Percentiles rank a stretch among this genome's conserved stretches.
These are phyloP conservation scores for Dermatemys mawii DNA, from an alignment of 2,113 vertebrate genomes.

Conservation along the genomic window DNA sequence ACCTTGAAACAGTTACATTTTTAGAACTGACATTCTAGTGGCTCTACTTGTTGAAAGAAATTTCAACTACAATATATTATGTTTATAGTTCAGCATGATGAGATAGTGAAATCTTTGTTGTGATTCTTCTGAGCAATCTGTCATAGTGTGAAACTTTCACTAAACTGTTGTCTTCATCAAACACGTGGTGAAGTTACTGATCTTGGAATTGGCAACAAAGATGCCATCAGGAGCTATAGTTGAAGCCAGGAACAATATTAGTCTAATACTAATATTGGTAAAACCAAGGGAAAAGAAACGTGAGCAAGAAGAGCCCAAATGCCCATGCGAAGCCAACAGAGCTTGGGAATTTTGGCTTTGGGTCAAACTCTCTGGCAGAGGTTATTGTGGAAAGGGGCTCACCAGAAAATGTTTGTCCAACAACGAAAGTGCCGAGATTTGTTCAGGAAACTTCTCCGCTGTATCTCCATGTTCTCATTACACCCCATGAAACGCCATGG, in stretches of 20 bases:
- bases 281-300: slow-evolving; percentile 31
- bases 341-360: slow-evolving; percentile 37
- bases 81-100: background rate
- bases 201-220: background rate
- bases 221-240: background rate
- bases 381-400: background rate
- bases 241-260: background rate
- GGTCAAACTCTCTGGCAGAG: background rate
- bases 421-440: background rate
- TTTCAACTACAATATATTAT: background rate
- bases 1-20: background rate
- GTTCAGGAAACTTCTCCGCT: background rate
- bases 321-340: background rate
- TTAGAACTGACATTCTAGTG: background rate
- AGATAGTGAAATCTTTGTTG: background rate
- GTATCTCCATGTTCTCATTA: background rate
- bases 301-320: background rate
- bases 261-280: background rate
- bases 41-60: background rate
- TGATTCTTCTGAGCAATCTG: background rate
- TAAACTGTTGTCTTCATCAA: background rate
- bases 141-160: background rate
- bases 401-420: rapidly evolving
- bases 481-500: background rate
- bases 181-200: background rate